Percentiles rank a stretch among this genome's conserved stretches.
phyloP scores from a whole-genome alignment of 2,797 vertebrate genomes.

The Pangasius mekongensis region DNA sequence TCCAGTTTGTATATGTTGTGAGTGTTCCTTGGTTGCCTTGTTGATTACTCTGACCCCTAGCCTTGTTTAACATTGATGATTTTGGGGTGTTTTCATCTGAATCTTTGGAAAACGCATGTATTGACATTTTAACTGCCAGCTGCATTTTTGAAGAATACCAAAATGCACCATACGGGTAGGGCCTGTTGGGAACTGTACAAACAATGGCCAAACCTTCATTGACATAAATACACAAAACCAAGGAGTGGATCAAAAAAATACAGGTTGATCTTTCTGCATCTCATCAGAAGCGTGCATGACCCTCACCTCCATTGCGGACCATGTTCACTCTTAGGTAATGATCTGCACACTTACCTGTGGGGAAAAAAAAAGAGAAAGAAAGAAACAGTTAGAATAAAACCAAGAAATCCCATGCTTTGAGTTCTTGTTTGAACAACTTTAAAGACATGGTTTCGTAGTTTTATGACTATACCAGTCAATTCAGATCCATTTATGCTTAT shows the following conservation, averaged over 20 bases:
- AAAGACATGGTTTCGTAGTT: background rate
- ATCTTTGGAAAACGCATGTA: background rate
- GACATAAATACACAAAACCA: background rate
- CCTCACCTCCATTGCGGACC: background rate
- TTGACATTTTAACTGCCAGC: background rate
- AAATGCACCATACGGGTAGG: background rate
- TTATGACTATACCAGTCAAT: background rate
- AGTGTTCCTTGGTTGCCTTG: background rate
- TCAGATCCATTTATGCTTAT: background rate
- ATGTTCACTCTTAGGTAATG: background rate
- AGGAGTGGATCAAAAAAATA: background rate
- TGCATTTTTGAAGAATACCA: background rate
- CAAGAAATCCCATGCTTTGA: background rate
- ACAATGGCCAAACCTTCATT: background rate
- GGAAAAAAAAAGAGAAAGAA: background rate
- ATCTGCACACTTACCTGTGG: slow-evolving; percentile 39
- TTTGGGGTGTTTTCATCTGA: too few relatives aligned
- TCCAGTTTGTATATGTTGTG: background rate
- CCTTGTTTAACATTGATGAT: background rate
- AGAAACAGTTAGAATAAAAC: slow-evolving; percentile 8
- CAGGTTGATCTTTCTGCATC: background rate
- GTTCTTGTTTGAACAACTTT: background rate
- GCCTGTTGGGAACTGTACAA: background rate
- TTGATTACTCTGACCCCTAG: background rate
- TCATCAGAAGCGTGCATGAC: slow-evolving; percentile 1